Conservation (phyloP, 2,888 invertebrate genomes). For the Rhaphigaster nebulosa region DNA sequence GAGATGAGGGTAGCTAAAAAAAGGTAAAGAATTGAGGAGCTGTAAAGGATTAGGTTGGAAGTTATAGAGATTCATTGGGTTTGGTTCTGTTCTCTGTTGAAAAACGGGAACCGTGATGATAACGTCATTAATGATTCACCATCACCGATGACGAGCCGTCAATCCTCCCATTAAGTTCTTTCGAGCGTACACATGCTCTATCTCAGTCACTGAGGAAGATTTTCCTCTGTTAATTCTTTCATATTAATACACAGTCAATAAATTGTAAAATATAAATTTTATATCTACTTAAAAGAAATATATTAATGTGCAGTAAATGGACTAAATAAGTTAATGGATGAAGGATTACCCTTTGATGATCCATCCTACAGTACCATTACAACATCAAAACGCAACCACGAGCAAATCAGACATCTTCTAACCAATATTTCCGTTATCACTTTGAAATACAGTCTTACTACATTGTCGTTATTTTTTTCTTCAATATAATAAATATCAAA, state of each 20-base stretch:
- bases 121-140: constrained; percentile 6
- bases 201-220: background rate
- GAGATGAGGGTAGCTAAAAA: constrained; percentile 43
- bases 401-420: no score
- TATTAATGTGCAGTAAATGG: no score
- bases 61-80: constrained; percentile 4
- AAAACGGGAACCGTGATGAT: background rate
- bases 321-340: no score
- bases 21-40: constrained; percentile 18
- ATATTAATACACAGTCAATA: background rate
- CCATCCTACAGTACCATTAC: no score
- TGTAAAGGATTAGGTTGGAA: constrained; percentile 42
- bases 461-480: no score
- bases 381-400: no score
- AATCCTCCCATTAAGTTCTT: background rate
- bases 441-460: no score
- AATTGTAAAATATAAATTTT: no score
- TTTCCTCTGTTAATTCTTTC: background rate
- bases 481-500: no score
- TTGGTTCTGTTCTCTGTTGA: background rate
- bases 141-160: background rate
- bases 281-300: no score
- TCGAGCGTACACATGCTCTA: background rate
- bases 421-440: no score
- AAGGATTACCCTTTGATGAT: no score